Percentiles rank a stretch among this genome's conserved stretches.
These are phyloP conservation scores for Steinernema scapterisci DNA, from an alignment of 2,888 invertebrate genomes.

Conservation along the genomic window DNA sequence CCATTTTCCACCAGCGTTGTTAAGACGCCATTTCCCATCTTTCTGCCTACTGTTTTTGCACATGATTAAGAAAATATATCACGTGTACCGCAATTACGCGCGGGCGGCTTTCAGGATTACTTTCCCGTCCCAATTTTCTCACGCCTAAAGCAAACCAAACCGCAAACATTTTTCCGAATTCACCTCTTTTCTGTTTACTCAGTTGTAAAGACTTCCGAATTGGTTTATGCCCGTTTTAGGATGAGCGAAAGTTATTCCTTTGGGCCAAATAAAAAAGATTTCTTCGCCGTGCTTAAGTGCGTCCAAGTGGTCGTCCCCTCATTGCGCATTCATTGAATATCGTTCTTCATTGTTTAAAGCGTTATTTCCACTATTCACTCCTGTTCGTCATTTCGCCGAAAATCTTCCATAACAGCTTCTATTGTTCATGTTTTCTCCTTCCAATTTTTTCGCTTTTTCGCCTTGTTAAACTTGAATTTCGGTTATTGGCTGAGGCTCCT, in stretches of 20 bases:
- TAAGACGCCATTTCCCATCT: background rate
- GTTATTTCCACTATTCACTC: conserved; percentile 3
- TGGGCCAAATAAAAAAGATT: conserved; percentile 26
- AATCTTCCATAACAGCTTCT: background rate
- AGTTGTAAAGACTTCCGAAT: conserved; percentile 10
- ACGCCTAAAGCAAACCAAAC: background rate
- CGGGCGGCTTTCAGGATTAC: background rate
- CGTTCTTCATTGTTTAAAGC: conserved; percentile 13
- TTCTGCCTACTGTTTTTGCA: conserved; percentile 7
- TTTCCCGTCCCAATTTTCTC: background rate
- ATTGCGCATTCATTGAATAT: conserved; percentile 31
- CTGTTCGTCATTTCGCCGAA: background rate
- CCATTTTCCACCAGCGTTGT: conserved; percentile 14
- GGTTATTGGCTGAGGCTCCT: background rate
- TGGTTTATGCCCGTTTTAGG: conserved; percentile 8
- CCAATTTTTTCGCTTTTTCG: no score
- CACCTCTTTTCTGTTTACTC: conserved; percentile 15
- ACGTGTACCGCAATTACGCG: background rate
- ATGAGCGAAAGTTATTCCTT: conserved; percentile 11
- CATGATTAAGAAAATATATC: conserved; percentile 22
- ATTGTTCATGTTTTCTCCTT: no score
- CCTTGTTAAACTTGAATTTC: background rate
- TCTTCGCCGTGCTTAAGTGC: background rate
- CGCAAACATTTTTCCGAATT: background rate
- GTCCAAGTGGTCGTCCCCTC: conserved; percentile 25